Conservation (phyloP, 2,797 vertebrate species). For the Lutjanus campechanus region DNA sequence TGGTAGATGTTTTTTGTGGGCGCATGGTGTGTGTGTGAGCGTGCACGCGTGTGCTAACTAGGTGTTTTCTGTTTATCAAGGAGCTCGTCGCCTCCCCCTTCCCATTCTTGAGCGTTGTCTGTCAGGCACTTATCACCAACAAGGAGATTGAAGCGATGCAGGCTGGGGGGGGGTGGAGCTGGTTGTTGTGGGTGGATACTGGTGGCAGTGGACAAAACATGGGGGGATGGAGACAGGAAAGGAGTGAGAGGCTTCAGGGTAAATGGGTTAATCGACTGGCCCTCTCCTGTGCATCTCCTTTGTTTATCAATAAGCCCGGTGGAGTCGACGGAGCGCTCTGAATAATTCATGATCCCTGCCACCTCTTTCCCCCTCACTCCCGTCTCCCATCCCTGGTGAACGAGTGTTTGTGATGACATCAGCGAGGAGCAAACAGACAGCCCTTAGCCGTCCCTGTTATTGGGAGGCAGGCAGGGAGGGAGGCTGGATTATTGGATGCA, state of each 20-base stretch:
- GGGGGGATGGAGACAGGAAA: conserved; percentile 45
- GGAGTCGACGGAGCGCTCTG: conserved; percentile 86
- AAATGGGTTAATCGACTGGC: conserved; percentile 94
- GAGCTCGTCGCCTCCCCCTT: conserved; percentile 16
- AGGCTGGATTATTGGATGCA: conserved; percentile 66
- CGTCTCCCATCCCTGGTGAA: conserved; percentile 74
- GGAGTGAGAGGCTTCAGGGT: conserved; percentile 82
- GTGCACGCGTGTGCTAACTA: conserved; percentile 46
- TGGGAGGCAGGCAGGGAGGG: conserved; percentile 34
- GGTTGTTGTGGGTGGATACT: conserved; percentile 53
- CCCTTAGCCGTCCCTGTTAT: conserved; percentile 83
- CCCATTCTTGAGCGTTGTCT: conserved; percentile 61
- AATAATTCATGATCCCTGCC: conserved; percentile 90
- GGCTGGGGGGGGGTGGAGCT: conserved; percentile 45
- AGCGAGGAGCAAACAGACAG: conserved; percentile 88
- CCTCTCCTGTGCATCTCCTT: conserved; percentile 89
- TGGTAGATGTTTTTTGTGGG: conserved; percentile 32
- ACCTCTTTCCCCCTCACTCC: conserved; percentile 72
- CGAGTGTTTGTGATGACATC: conserved; percentile 92
- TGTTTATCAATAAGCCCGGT: conserved; percentile 91
- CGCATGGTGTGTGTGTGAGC: conserved; percentile 20
- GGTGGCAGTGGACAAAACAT: conserved; percentile 50
- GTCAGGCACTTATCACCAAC: conserved; percentile 74
- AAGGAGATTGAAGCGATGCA: conserved; percentile 54
- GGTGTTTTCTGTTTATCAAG: conserved; percentile 62